Conservation (phyloP, 2,888 invertebrate genomes). For the Thymelicus lineola region DNA sequence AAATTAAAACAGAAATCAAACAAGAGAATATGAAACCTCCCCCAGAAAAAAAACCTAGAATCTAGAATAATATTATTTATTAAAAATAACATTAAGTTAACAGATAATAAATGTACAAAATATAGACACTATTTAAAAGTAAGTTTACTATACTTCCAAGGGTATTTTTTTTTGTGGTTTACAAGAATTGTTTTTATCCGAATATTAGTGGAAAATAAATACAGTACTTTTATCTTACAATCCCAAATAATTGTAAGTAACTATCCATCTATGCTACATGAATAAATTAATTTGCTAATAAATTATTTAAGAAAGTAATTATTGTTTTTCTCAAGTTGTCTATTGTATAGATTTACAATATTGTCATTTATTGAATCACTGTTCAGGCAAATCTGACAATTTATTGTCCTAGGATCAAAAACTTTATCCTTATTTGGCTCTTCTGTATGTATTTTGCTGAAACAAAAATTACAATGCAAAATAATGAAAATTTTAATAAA, state of each 20-base stretch:
- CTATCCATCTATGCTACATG: background rate
- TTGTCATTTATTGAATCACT: slow-evolving; percentile 56
- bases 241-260: background rate
- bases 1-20: slow-evolving; percentile 89
- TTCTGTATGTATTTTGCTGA: slow-evolving; percentile 47
- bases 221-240: no score
- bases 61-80: slow-evolving; percentile 44
- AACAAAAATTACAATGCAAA: slow-evolving; percentile 24
- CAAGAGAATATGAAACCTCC: slow-evolving; percentile 94
- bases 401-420: slow-evolving; percentile 59
- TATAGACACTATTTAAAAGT: no score
- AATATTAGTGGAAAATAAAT: no score
- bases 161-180: no score
- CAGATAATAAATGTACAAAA: no score
- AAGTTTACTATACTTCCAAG: no score
- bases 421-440: slow-evolving; percentile 32
- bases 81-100: no score
- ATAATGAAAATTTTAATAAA: no score
- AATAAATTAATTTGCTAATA: no score
- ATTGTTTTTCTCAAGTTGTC: slow-evolving; percentile 67
- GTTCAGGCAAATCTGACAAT: slow-evolving; percentile 69
- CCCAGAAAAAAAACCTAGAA: slow-evolving; percentile 93
- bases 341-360: slow-evolving; percentile 65
- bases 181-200: no score
- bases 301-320: slow-evolving; percentile 44